Evolutionary conservation across 2,888 invertebrate species (phyloP).

Genomic region (Neuroscelio doddi): DNA sequence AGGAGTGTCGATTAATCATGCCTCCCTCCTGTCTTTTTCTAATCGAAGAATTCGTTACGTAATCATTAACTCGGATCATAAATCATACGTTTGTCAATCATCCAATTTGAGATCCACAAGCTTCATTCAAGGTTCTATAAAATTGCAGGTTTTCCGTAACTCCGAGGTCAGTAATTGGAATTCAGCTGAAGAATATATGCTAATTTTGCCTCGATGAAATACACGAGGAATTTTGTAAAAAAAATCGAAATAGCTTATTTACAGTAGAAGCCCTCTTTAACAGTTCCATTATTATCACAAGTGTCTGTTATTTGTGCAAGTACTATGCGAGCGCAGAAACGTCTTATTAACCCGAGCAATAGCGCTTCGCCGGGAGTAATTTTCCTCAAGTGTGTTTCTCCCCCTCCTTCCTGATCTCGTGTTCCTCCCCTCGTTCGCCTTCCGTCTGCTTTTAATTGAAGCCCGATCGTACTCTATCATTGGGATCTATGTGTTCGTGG

Average conservation of each 20-base stretch:
- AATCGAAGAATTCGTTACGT: no score
- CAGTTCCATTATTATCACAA: neutral
- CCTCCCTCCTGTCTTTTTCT: no score
- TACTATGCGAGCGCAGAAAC: slow-evolving; percentile 12
- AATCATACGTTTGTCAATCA: no score
- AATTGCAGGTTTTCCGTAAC: slow-evolving; percentile 7
- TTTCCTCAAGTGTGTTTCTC: slow-evolving; percentile 43
- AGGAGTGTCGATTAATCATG: no score
- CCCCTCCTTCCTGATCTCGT: slow-evolving; percentile 31
- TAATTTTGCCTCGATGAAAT: no score
- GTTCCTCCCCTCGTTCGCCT: slow-evolving; percentile 36
- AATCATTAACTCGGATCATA: no score
- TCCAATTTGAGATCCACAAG: slow-evolving; percentile 13
- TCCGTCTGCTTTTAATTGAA: slow-evolving; percentile 60
- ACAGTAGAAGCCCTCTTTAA: no score
- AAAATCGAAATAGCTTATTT: no score
- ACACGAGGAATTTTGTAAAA: slow-evolving; percentile 26
- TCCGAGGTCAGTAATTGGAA: slow-evolving; percentile 30
- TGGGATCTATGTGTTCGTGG: slow-evolving; percentile 64
- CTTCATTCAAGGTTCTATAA: slow-evolving; percentile 9
- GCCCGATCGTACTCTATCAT: slow-evolving; percentile 58
- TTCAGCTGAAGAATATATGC: no score
- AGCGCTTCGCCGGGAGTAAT: slow-evolving; percentile 54
- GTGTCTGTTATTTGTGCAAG: neutral
- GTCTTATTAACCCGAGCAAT: slow-evolving; percentile 47